Base-by-base conservation (phyloP, 2,888 invertebrate species). In the Cosmorhoe ocellata region DNA sequence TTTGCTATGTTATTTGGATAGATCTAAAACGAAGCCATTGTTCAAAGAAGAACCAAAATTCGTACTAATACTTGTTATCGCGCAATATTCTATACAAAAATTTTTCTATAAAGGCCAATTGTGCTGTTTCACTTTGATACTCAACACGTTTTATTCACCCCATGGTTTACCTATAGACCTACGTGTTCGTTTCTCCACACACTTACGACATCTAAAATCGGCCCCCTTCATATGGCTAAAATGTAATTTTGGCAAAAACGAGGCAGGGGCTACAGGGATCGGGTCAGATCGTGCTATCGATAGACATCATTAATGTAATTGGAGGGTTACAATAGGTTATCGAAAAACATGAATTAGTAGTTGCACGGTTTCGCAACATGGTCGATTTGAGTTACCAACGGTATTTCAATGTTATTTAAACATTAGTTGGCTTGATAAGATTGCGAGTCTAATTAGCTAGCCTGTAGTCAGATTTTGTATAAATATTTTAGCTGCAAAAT, bases 91-190 rank as follows among this genome's bases (percentile, higher is more conserved):
- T 37, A 26, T 24, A 37, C 36, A 51, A n/a, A 55, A 51, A 47
- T 47, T 32, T 51, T 42, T 61, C 47, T 40, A 58, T 56, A 56
- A 46, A 56, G 8, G 39, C 45, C 58, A 58, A 54, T 56, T 56
- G 38, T 58, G 59, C 39, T 48, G 54, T 56, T 51, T 58, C 54
- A 55, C 44, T 46, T 55, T 41, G 48, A 54, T 58, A 56, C 61
- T 59, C 61, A 45, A 53, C 50, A 59, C 45, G 59, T 56, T 56
- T 52, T 52, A 59, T 59, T 59, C 59, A 42, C 54, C 58, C 56
- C 51, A 31, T 47, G 38, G 39, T 51, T 41, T 30, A 44, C 26
- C 39, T 33, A 42, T 42, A 39, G 26, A 39, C 36, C 38, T 46
- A 47, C 47, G 43, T 50, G 51, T 37, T 44, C 22, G 22, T 34